These are phyloP conservation scores for Adelges cooleyi DNA, from an alignment of 1,140 invertebrate species.

Conservation along the genomic window DNA sequence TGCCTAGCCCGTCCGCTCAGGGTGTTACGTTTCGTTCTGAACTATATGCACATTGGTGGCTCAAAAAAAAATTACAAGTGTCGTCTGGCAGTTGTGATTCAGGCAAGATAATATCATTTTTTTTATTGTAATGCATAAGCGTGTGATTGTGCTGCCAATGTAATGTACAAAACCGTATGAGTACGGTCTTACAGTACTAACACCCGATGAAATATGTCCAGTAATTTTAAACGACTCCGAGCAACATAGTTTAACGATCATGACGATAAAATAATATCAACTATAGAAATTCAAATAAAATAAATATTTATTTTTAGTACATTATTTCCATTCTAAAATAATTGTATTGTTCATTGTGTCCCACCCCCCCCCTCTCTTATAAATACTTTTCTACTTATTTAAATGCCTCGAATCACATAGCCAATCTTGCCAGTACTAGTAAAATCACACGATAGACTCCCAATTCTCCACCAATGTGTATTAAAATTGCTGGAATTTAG, in stretches of 20 bases:
- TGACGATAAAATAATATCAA: no score
- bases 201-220: not conserved
- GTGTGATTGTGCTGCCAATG: conserved; percentile 30
- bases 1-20: conserved; percentile 47
- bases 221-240: not conserved
- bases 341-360: no score
- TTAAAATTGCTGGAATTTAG: no score
- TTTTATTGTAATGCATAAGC: conserved; percentile 31
- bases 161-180: not conserved
- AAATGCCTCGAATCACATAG: conserved; percentile 8
- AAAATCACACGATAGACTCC: not conserved
- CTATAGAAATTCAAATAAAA: no score
- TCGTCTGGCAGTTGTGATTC: conserved; percentile 31
- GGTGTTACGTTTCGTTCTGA: conserved; percentile 52
- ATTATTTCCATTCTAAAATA: no score
- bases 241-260: not conserved
- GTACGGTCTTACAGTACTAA: conserved; percentile 6
- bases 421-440: not conserved
- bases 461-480: conserved; percentile 4
- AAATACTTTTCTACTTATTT: not conserved
- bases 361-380: no score
- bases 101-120: conserved; percentile 32
- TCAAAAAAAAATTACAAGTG: conserved; percentile 67
- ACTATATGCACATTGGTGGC: conserved; percentile 83
- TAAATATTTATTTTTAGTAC: no score